A percentile compares a stretch with the other conserved stretches of the same genome.
Evolutionary conservation across 2,888 invertebrate genomes (phyloP).

Genomic region (Dasypolia templi): DNA sequence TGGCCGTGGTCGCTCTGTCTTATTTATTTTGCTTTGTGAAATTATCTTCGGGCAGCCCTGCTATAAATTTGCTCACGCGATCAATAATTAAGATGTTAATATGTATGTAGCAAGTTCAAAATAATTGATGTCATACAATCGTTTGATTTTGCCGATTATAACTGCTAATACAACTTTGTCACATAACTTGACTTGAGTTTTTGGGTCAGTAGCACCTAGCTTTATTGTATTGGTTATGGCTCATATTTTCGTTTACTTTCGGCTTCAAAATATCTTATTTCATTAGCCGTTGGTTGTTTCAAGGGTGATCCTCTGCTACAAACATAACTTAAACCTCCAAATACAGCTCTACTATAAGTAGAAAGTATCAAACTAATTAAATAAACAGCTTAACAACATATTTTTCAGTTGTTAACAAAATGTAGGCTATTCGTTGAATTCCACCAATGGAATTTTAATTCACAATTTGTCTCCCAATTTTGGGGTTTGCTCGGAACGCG

Average conservation of each 20-base stretch:
- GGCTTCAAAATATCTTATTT: not conserved
- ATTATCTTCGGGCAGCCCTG: conserved; percentile 75
- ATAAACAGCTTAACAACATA: conserved; percentile 26
- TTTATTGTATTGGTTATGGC: not conserved
- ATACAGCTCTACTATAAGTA: not conserved
- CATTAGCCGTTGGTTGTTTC: not conserved
- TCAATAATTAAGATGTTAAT: conserved; percentile 83
- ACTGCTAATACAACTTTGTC: conserved; percentile 1
- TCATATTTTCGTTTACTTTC: conserved; percentile 8
- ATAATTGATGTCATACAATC: conserved; percentile 39
- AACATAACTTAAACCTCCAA: conserved; percentile 11
- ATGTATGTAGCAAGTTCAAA: conserved; percentile 64
- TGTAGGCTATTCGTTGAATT: conserved; percentile 55
- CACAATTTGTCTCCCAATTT: conserved; percentile 84
- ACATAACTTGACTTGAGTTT: not conserved
- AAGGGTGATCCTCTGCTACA: conserved; percentile 5
- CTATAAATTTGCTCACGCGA: conserved; percentile 82
- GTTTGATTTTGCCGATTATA: conserved; percentile 59
- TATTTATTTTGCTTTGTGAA: conserved; percentile 85
- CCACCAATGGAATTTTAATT: conserved; percentile 84
- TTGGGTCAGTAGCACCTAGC: not conserved
- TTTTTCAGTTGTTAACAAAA: conserved; percentile 54
- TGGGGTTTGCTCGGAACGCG: conserved; percentile 79
- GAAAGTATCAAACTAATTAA: not conserved
- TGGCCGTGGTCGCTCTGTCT: conserved; percentile 79